Evolutionary conservation across 2,113 vertebrate genomes (phyloP).

Genomic region (Gymnarchus niloticus): DNA sequence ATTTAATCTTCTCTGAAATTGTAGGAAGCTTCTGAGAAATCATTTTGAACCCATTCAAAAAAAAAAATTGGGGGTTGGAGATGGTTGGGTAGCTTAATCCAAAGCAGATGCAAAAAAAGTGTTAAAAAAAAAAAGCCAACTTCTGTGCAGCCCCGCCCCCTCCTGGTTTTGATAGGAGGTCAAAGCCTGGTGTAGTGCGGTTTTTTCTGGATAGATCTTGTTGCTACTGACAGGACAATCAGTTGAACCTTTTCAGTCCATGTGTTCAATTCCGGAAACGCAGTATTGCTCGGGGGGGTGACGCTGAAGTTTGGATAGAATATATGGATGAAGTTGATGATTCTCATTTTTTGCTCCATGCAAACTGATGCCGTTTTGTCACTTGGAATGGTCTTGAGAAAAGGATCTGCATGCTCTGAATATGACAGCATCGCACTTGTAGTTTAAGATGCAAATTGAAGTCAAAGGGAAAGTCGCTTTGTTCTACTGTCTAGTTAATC

Average conservation of each 20-base stretch:
- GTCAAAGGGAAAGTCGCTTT: conserved; percentile 7
- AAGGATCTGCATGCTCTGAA: conserved; percentile 4
- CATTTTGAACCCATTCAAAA: background rate
- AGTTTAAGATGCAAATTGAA: conserved; percentile 14
- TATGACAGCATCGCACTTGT: background rate
- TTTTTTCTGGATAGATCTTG: background rate
- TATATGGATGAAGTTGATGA: background rate
- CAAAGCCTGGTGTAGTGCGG: background rate
- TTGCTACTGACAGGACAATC: background rate
- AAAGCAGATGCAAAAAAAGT: background rate
- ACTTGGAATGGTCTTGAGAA: background rate
- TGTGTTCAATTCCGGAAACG: background rate
- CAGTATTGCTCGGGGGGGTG: background rate
- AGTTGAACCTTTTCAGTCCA: background rate
- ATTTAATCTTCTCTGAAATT: background rate
- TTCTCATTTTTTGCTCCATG: background rate
- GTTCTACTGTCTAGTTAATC: background rate
- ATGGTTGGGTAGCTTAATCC: background rate
- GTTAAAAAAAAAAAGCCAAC: background rate
- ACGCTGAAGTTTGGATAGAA: background rate
- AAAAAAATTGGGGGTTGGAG: background rate
- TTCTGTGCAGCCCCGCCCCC: background rate
- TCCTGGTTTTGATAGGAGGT: background rate
- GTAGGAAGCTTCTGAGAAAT: background rate
- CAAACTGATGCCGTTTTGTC: background rate